These are phyloP conservation scores for Physella acuta DNA, from an alignment of 1,140 invertebrate genomes.

Conservation along the genomic window DNA sequence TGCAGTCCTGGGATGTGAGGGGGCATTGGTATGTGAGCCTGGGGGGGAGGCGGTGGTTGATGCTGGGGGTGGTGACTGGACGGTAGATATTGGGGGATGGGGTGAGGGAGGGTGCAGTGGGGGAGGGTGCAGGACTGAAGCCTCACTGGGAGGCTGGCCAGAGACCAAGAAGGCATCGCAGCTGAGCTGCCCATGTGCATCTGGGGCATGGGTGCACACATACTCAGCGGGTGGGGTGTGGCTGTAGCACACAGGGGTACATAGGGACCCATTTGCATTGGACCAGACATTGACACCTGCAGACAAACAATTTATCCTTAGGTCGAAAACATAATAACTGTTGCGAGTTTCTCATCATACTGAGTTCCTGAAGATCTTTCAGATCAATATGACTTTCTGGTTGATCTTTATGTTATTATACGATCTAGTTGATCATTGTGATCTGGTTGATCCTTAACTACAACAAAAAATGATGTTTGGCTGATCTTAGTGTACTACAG, in stretches of 20 bases:
- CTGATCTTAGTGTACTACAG: too few species aligned
- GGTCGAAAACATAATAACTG: too few species aligned
- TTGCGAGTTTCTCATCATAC: too few species aligned
- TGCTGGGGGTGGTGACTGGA: constrained; percentile 59
- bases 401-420: too few species aligned
- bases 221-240: constrained; percentile 35
- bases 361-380: too few species aligned
- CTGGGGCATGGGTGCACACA: constrained; percentile 46
- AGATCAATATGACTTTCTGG: too few species aligned
- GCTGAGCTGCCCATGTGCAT: constrained; percentile 32
- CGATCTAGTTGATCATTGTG: too few species aligned
- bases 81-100: constrained; percentile 52
- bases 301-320: background rate
- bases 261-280: constrained; percentile 51
- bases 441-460: too few species aligned
- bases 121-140: constrained; percentile 53
- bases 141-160: constrained; percentile 50
- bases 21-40: background rate
- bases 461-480: too few species aligned
- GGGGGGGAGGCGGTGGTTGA: constrained; percentile 18
- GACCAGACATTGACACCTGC: constrained; percentile 24
- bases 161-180: constrained; percentile 36
- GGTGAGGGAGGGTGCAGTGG: constrained; percentile 43
- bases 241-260: constrained; percentile 49
- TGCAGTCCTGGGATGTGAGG: constrained; percentile 59